Evolutionary conservation across 2,797 vertebrate species (phyloP).

Genomic region (Cynopterus sphinx): DNA sequence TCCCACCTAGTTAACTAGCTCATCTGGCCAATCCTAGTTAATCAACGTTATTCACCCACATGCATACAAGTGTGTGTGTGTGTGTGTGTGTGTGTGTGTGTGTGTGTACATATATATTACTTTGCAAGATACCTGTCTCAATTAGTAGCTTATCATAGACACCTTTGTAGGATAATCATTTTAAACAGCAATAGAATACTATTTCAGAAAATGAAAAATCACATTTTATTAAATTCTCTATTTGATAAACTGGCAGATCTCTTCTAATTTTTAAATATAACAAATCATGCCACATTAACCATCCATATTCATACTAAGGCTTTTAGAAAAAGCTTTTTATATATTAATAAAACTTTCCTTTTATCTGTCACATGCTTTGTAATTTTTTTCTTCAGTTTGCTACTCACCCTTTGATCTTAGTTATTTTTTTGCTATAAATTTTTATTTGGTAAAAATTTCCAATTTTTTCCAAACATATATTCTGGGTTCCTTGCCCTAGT

Average conservation of each 20-base stretch:
- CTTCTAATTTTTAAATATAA: slow-evolving; percentile 34
- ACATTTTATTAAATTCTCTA: slow-evolving; percentile 53
- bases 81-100: no score
- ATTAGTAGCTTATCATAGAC: neutral
- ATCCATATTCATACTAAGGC: neutral
- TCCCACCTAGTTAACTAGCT: neutral
- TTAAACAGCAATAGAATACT: slow-evolving; percentile 51
- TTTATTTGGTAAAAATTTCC: neutral
- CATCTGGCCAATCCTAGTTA: neutral
- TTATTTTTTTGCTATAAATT: neutral
- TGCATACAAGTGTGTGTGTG: neutral
- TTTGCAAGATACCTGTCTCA: neutral
- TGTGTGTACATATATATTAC: no score
- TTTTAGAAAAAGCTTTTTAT: neutral
- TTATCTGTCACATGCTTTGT: neutral
- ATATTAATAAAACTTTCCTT: neutral
- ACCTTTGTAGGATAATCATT: slow-evolving; percentile 22
- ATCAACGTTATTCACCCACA: neutral
- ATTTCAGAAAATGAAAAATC: slow-evolving; percentile 28
- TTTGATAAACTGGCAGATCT: slow-evolving; percentile 6
- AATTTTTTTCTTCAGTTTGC: neutral
- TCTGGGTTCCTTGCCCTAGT: neutral
- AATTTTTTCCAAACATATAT: neutral
- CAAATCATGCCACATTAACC: neutral
- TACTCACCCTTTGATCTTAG: neutral